Conservation (phyloP, 2,888 invertebrate species). For the Gonocerus acuteangulatus region DNA sequence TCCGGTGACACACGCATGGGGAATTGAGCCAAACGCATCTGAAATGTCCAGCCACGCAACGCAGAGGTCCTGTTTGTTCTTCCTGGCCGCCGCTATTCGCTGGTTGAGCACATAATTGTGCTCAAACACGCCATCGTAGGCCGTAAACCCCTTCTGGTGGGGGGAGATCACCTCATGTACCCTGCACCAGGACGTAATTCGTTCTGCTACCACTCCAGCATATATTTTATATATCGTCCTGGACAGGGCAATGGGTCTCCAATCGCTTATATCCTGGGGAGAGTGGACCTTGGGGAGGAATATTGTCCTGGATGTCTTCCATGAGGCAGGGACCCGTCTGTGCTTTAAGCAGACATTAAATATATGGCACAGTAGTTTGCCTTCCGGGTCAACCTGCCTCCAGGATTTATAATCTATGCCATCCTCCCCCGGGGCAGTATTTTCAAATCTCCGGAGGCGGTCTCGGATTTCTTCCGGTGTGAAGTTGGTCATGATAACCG, state of each 20-base stretch:
- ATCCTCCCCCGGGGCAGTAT: neutral
- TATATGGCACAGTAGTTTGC: neutral
- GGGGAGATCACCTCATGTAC: slow-evolving; percentile 13
- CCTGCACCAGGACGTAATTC: neutral
- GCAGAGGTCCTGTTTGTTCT: neutral
- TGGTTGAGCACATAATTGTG: slow-evolving; percentile 25
- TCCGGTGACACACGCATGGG: neutral
- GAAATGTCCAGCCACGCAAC: slow-evolving; percentile 25
- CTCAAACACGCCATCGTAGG: slow-evolving; percentile 15
- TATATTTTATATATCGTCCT: slow-evolving; percentile 38
- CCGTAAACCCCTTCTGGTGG: slow-evolving; percentile 25
- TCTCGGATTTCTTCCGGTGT: neutral
- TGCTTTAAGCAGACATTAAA: neutral
- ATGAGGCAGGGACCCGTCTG: slow-evolving; percentile 8
- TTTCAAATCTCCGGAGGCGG: neutral
- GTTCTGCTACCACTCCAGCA: slow-evolving; percentile 29
- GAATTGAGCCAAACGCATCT: slow-evolving; percentile 22
- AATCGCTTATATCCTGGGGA: slow-evolving; percentile 38
- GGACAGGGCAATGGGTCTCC: slow-evolving; percentile 40
- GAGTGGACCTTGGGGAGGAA: slow-evolving; percentile 29
- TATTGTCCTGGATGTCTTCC: slow-evolving; percentile 31
- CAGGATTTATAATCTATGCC: neutral
- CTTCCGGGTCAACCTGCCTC: neutral
- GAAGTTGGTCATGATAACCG: neutral
- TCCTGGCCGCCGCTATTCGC: neutral